Base-by-base conservation (phyloP, 1,140 invertebrate species). In the Coelopa frigida region DNA sequence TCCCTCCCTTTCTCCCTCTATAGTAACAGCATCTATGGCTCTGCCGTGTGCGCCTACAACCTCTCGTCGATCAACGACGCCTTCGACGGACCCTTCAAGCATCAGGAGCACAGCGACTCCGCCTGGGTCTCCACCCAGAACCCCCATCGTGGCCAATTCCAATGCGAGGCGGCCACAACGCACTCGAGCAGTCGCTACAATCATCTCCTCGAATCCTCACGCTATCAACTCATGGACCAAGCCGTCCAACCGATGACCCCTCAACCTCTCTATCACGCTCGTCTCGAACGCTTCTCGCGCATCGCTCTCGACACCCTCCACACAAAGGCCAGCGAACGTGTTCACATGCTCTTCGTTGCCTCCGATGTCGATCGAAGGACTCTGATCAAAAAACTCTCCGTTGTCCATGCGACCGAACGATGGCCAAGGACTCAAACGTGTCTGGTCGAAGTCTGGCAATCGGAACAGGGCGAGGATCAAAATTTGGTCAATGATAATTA, bases 21-120 rank as follows among this genome's bases (percentile, higher is more conserved):
- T 70, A 89, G 86, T 14, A 95, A 95, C 59, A 85, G 88, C 51
- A 91, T 98, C 49, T 78, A 83, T 11, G 93, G 92, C 6, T 94
- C 93, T 8, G 94, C 94, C 0, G 80, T 98, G 1, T 98, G 94
- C 70, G 82, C 87, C 1, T 98, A 89, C 73, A 91, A 86, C 59
- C 80, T 95, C 70, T 79, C 82, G 0, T 77, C 89, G 1, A 88
- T 98, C 10, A 76, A 84, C 33, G 72, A 79, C 5, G 81, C 89
- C 1, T 98, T 98, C 64, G 76, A 82, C 33, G 93, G 94, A 0
- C 79, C 84, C 1, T 97, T 93, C 70, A 93, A 93, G 56, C 79
- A 86, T 52, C 89, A 92, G 68, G 78, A 84, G 39, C 78, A 81
- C 11, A 75, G 80, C 1, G 78, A 78, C 20, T 83, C 85, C 5